Evolutionary conservation across 2,113 vertebrate species (phyloP), one percentile per base, ranked within the genome.

Genomic region (Tautogolabrus adspersus): DNA sequence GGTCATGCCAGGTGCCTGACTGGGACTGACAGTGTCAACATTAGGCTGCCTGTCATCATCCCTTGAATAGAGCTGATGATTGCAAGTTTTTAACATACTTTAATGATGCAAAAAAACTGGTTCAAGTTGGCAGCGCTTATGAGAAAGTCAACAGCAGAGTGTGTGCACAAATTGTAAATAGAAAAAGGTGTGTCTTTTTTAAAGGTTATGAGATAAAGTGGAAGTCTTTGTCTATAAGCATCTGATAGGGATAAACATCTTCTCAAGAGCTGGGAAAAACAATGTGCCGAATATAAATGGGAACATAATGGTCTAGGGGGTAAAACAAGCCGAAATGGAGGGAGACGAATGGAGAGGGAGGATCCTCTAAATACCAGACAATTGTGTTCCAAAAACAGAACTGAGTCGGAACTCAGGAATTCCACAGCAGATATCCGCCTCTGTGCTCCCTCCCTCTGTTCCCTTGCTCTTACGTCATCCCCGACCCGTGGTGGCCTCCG

Each of bases 391-490:
- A 89, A 92, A 93, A 94, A 93, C 91, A 91, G 89, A 91, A 83
- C 16, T 2, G 47, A 84, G 73, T 63, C n/a, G 54, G 59, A 84
- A 71, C 81, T 85, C 86, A 87, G 85, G 92, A 92, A 94, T 94
- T 90, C 86, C 88, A 89, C 77, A 83, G 70, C 88, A 94, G 93
- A 95, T 92, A 95, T 94, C 93, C 82, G 57, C 85, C 83, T 92
- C 74, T 59, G 30, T 68, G 42, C 58, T 51, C 65, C 62, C 57
- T 37, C 82, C 61, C 61, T 63, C 80, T 74, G 72, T 74, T 83
- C 79, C 79, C 1, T 2, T 11, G 11, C 56, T 81, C 84, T 83
- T 87, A 84, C 87, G 85, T 93, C 93, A 89, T 69, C 77, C 79
- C 71, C 23, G 84, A 92, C 90, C 89, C 60, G 19, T 18, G 66